Base-by-base conservation (phyloP, 2,113 vertebrate species). In the Perca flavescens region DNA sequence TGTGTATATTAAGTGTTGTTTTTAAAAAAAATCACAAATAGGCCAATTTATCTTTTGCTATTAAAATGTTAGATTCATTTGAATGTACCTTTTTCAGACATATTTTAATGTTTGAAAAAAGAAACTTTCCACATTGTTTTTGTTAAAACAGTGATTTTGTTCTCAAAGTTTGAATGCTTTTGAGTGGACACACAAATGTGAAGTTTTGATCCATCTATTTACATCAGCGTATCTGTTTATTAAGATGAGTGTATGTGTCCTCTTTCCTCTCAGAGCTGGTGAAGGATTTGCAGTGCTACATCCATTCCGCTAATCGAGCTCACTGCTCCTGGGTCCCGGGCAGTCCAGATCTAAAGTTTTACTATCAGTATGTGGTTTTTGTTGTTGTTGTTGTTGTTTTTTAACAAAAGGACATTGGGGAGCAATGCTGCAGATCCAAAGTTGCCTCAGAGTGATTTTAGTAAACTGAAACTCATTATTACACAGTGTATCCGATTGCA, bases 251-350 rank as follows among this genome's bases (percentile, higher is more conserved):
- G 3, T 43, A 0, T 66, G 5, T 73, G 40, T 80, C 4, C 54
- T 5, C 62, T 1, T 70, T 49, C 2, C 11, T n/a, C 3, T 5
- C 74, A 95, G 93, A 82, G 2, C 83, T 95, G 76, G 90, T 94
- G 64, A 68, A 0, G 7, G 3, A 88, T 6, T 43, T 89, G 58
- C 0, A 25, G 3, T 94, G 91, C 54, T 28, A 6, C 56, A 52
- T 80, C 14, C 12, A 53, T 22, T 46, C 84, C 0, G 0, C 3
- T 1, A 1, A 4, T 0, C 3, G 34, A 1, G 15, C 67, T 31
- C 28, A 31, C 61, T 95, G 94, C 74, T 86, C 85, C 34, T 95
- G 95, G 95, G 6, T 1, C 1, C 28, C 65, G 5, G 6, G 11
- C 56, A 19, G 0, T 4, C 1, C 22, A 28, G 73, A 86, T 56